Evolutionary conservation across 2,888 invertebrate species (phyloP).

Genomic region (Venustoraphidia nigricollis): DNA sequence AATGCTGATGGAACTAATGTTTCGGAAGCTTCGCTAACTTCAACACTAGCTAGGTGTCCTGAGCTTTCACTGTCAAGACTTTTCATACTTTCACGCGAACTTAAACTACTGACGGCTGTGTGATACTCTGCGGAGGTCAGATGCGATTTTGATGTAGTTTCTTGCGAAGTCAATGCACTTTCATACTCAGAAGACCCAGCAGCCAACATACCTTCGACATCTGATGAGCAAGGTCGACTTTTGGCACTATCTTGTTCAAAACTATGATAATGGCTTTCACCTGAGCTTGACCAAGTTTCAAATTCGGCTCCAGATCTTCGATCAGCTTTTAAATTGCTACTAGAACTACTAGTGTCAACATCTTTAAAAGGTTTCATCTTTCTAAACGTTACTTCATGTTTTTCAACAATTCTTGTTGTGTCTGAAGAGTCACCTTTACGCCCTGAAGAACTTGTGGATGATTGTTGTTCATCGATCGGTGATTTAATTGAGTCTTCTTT

Average conservation of each 20-base stretch:
- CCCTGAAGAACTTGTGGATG: slow-evolving; percentile 25
- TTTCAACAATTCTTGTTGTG: slow-evolving; percentile 17
- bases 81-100: slow-evolving; percentile 80
- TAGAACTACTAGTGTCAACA: slow-evolving; percentile 23
- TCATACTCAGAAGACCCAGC: slow-evolving; percentile 78
- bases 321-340: slow-evolving; percentile 32
- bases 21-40: slow-evolving; percentile 84
- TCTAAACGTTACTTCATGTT: slow-evolving; percentile 23
- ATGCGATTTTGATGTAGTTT: slow-evolving; percentile 52
- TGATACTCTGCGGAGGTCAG: slow-evolving; percentile 64
- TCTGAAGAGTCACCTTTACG: slow-evolving; percentile 22
- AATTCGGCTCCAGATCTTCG: slow-evolving; percentile 63
- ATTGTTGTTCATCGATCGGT: slow-evolving; percentile 34
- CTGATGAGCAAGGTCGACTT: slow-evolving; percentile 74
- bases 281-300: slow-evolving; percentile 73
- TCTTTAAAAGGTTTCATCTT: slow-evolving; percentile 22
- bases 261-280: slow-evolving; percentile 79
- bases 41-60: slow-evolving; percentile 75
- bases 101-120: slow-evolving; percentile 74
- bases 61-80: slow-evolving; percentile 82
- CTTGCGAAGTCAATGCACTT: slow-evolving; percentile 67
- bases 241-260: slow-evolving; percentile 59
- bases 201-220: slow-evolving; percentile 64
- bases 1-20: slow-evolving; percentile 83
- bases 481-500: slow-evolving; percentile 28